Percentiles rank a stretch among this genome's conserved stretches.
Conservation (phyloP, 2,797 vertebrate genomes). For the Sebastes cheni region DNA sequence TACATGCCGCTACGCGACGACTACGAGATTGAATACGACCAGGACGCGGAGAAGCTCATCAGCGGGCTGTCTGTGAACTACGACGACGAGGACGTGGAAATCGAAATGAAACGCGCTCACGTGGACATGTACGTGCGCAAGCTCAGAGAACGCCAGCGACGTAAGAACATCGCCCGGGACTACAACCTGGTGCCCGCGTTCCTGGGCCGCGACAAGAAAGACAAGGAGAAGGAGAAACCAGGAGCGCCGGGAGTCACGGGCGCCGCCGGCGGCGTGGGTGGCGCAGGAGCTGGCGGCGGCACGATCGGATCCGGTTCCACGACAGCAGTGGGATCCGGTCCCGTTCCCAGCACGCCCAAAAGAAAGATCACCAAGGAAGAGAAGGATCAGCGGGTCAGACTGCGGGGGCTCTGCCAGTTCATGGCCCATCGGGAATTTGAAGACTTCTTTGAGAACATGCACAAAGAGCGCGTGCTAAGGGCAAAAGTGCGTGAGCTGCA, state of each 20-base stretch:
- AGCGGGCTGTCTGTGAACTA: constrained; percentile 97
- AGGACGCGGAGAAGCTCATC: constrained; percentile 96
- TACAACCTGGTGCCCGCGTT: constrained; percentile 94
- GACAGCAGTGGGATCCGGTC: constrained; percentile 3
- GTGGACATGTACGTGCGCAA: constrained; percentile 99
- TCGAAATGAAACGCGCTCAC: constrained; percentile 94
- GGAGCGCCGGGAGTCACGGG: constrained; percentile 53
- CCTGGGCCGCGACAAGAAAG: constrained; percentile 91
- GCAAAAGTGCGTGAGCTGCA: constrained; percentile 96
- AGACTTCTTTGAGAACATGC: constrained; percentile 96
- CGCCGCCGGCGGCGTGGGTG: constrained; percentile 17
- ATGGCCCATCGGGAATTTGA: constrained; percentile 96
- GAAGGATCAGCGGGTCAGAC: constrained; percentile 89
- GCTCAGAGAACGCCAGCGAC: constrained; percentile 91
- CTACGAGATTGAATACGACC: constrained; percentile 97
- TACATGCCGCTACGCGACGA: constrained; percentile 98
- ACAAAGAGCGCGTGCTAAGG: constrained; percentile 92
- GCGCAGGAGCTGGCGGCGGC: not conserved
- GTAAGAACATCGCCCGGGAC: constrained; percentile 95
- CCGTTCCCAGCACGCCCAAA: constrained; percentile 75
- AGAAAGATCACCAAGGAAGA: constrained; percentile 96
- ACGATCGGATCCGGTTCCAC: constrained; percentile 19
- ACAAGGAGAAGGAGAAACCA: constrained; percentile 87
- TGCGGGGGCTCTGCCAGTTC: constrained; percentile 94
- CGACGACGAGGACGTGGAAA: constrained; percentile 96